Percentiles rank a stretch among this genome's conserved stretches.
These are phyloP conservation scores for Hepsetus odoe DNA, from an alignment of 2,113 vertebrate genomes.

Conservation along the genomic window DNA sequence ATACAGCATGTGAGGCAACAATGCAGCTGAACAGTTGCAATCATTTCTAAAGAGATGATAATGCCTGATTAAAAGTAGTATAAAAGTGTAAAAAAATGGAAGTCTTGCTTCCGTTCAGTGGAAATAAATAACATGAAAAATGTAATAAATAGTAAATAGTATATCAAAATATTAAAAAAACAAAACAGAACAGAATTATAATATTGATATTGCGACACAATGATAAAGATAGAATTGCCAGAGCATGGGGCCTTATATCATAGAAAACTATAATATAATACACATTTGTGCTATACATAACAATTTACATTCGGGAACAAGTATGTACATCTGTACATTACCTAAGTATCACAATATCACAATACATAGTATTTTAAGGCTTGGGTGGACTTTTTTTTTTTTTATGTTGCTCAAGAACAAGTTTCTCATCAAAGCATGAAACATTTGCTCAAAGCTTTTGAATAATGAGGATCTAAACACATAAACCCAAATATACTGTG, in stretches of 20 bases:
- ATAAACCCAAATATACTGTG: slow-evolving; percentile 75
- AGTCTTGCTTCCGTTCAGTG: slow-evolving; percentile 73
- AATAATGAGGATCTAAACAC: slow-evolving; percentile 67
- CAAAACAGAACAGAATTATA: slow-evolving; percentile 45
- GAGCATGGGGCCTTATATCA: slow-evolving; percentile 67
- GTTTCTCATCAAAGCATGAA: no score
- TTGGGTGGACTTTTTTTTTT: slow-evolving; percentile 67
- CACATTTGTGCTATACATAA: slow-evolving; percentile 72
- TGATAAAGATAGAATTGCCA: slow-evolving; percentile 66
- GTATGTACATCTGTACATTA: slow-evolving; percentile 77
- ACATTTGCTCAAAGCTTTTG: slow-evolving; percentile 65
- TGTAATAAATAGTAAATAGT: slow-evolving; percentile 81
- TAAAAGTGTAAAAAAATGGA: slow-evolving; percentile 78
- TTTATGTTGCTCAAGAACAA: slow-evolving; percentile 48
- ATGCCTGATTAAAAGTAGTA: slow-evolving; percentile 69
- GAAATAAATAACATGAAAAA: slow-evolving; percentile 80
- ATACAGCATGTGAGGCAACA: slow-evolving; percentile 52
- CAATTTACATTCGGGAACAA: slow-evolving; percentile 77
- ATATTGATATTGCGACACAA: slow-evolving; percentile 62
- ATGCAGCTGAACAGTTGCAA: slow-evolving; percentile 31
- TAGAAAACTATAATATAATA: slow-evolving; percentile 72
- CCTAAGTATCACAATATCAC: slow-evolving; percentile 78
- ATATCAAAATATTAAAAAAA: slow-evolving; percentile 69
- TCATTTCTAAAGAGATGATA: slow-evolving; percentile 69
- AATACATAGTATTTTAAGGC: slow-evolving; percentile 84